Conservation (phyloP, 2,113 vertebrate genomes). For the Potamarius usumacintae region DNA sequence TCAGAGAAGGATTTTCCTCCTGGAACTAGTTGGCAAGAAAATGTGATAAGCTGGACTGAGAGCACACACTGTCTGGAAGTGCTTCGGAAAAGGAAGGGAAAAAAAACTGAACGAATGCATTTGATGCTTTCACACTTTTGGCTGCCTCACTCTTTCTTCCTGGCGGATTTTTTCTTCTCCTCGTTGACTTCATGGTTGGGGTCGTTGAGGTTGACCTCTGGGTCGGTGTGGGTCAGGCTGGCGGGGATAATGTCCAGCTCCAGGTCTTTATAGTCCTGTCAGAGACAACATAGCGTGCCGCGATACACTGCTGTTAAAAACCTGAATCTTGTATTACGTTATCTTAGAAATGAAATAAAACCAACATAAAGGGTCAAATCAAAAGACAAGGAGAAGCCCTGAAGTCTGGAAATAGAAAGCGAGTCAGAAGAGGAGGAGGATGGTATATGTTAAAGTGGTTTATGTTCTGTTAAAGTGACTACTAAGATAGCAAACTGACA, state of each 20-base stretch:
- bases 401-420: not conserved
- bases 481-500: not conserved
- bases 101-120: not conserved
- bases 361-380: not conserved
- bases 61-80: not conserved
- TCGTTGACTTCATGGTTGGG: constrained; percentile 93
- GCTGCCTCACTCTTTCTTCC: constrained; percentile 92
- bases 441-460: not conserved
- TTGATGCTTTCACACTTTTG: not conserved
- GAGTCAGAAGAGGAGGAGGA: not conserved
- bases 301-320: not conserved
- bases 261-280: constrained; percentile 91
- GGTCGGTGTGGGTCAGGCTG: constrained; percentile 93
- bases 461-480: not conserved
- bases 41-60: not conserved
- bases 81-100: not conserved
- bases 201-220: constrained; percentile 91
- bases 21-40: constrained; percentile 6
- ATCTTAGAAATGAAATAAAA: not conserved
- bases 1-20: not conserved
- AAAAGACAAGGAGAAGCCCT: not conserved
- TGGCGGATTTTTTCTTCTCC: constrained; percentile 93
- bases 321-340: not conserved
- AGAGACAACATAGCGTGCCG: constrained; percentile 9
- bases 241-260: constrained; percentile 95